phyloP scores from a whole-genome alignment of 2,113 vertebrate species.

The Archilochus colubris region DNA sequence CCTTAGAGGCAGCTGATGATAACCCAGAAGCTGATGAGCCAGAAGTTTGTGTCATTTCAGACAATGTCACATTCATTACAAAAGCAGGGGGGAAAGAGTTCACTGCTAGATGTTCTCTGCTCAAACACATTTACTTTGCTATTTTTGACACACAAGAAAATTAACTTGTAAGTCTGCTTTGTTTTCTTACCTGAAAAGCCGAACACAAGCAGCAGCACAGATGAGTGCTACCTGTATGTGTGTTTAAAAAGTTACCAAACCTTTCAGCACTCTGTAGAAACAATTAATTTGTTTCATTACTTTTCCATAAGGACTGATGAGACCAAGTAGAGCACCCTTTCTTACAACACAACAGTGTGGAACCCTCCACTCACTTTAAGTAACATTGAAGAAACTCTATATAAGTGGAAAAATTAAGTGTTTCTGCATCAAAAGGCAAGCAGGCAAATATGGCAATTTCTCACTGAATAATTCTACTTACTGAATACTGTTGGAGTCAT shows the following conservation, averaged over 20 bases:
- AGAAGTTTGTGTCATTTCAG: not conserved
- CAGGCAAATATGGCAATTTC: not conserved
- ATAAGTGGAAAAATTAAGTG: not conserved
- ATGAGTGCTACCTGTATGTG: not conserved
- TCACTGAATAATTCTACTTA: not conserved
- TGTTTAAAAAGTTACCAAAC: not conserved
- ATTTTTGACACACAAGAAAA: not conserved
- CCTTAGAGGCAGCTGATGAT: not conserved
- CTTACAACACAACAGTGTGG: not conserved
- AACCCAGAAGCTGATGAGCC: not conserved
- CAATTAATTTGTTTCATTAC: not conserved
- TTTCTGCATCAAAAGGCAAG: conserved; percentile 6
- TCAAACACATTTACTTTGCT: not conserved
- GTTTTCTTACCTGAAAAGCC: not conserved
- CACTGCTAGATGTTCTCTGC: not conserved
- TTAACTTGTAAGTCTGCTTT: not conserved
- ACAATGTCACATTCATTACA: not conserved
- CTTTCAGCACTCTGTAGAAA: not conserved
- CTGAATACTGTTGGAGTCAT: not conserved
- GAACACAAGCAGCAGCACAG: not conserved
- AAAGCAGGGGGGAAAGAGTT: not conserved
- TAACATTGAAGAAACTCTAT: not conserved
- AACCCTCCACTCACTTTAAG: not conserved
- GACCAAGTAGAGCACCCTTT: not conserved
- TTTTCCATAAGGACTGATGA: not conserved